Conservation (phyloP, 2,888 invertebrate species). For the Macrophya annulata region DNA sequence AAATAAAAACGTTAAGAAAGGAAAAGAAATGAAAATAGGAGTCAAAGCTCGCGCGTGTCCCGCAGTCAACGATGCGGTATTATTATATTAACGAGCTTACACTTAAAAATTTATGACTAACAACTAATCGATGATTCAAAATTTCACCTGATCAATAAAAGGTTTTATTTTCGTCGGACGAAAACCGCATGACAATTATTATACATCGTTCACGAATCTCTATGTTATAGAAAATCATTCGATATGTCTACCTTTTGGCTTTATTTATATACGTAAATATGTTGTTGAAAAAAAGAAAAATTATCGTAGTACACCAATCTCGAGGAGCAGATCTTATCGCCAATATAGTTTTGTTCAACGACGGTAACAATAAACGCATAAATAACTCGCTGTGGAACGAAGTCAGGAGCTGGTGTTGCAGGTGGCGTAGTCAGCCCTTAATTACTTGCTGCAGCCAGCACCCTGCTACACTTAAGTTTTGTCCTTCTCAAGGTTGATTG, state of each 20-base stretch:
- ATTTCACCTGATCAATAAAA: slow-evolving; percentile 4
- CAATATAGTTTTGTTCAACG: background rate
- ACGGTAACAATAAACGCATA: slow-evolving; percentile 41
- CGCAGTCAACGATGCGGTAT: slow-evolving; percentile 43
- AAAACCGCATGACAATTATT: background rate
- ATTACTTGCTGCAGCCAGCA: slow-evolving; percentile 55
- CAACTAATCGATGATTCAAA: slow-evolving; percentile 18
- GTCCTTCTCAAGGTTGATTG: slow-evolving; percentile 53
- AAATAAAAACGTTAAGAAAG: background rate
- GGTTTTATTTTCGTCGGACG: background rate
- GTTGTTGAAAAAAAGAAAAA: background rate
- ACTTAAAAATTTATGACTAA: slow-evolving; percentile 38
- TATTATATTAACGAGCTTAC: slow-evolving; percentile 53
- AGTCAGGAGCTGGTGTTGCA: slow-evolving; percentile 50
- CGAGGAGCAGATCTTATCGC: slow-evolving; percentile 19
- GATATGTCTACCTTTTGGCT: background rate
- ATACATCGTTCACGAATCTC: background rate
- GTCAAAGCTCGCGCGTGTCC: slow-evolving; percentile 50
- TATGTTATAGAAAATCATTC: background rate
- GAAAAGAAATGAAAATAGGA: background rate
- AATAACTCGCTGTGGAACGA: slow-evolving; percentile 32
- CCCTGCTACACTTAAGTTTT: slow-evolving; percentile 49
- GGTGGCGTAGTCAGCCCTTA: slow-evolving; percentile 51
- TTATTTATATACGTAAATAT: background rate
- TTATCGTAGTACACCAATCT: slow-evolving; percentile 12